These are phyloP conservation scores for Ophonus ardosiacus DNA, from an alignment of 2,888 invertebrate genomes.

Conservation along the genomic window DNA sequence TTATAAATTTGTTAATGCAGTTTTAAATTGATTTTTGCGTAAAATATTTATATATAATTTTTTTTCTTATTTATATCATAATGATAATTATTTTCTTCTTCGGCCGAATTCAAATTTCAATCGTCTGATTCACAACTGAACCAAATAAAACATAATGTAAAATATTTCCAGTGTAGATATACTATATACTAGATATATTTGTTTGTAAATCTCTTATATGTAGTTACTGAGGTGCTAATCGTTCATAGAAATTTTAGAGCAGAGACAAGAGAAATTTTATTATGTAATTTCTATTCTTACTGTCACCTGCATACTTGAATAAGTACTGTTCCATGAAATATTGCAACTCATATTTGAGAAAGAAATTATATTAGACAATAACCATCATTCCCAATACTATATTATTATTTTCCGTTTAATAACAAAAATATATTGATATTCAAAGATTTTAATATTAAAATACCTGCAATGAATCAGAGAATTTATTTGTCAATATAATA, in stretches of 20 bases:
- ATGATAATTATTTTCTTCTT: too few relatives aligned
- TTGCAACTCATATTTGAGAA: not conserved
- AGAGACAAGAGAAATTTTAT: conserved; percentile 26
- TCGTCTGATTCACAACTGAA: too few relatives aligned
- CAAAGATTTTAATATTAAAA: too few relatives aligned
- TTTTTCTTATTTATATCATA: too few relatives aligned
- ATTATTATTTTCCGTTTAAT: not conserved
- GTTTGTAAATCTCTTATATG: conserved; percentile 6
- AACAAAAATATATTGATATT: too few relatives aligned
- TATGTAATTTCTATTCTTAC: conserved; percentile 25
- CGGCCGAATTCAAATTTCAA: too few relatives aligned
- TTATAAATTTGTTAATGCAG: too few relatives aligned
- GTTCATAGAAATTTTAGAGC: conserved; percentile 29
- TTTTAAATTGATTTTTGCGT: too few relatives aligned
- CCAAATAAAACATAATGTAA: too few relatives aligned
- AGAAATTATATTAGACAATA: not conserved
- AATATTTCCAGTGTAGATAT: not conserved
- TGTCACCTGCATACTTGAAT: not conserved
- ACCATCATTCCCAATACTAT: not conserved
- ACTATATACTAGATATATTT: not conserved
- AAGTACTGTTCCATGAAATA: conserved; percentile 5
- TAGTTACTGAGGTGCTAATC: conserved; percentile 19
- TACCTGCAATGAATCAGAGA: too few relatives aligned
- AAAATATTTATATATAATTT: too few relatives aligned
- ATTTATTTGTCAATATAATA: too few relatives aligned